A percentile compares a stretch with the other conserved stretches of the same genome.
These are phyloP conservation scores for Pycnomerus fuliginosus DNA, from an alignment of 2,888 invertebrate species.

Conservation along the genomic window DNA sequence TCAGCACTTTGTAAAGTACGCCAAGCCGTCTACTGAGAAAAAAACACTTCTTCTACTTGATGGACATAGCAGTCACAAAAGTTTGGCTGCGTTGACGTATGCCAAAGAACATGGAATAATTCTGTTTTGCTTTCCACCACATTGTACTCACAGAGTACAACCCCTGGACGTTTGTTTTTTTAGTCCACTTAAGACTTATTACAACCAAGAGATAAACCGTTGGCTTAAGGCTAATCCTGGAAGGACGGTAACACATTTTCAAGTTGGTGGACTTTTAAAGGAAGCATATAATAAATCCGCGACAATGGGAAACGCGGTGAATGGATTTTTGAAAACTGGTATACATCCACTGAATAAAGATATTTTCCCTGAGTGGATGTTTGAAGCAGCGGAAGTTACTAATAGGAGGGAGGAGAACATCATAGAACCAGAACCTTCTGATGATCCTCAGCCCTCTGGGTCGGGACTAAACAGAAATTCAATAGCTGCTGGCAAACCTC, in stretches of 20 bases:
- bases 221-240: constrained; percentile 38
- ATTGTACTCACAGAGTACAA: constrained; percentile 40
- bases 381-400: constrained; percentile 4
- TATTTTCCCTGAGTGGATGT: constrained; percentile 4
- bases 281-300: constrained; percentile 37
- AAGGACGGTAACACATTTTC: constrained; percentile 35
- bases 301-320: constrained; percentile 28
- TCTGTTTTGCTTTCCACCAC: constrained; percentile 43
- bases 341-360: background rate
- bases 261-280: constrained; percentile 35
- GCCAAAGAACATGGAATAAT: constrained; percentile 39
- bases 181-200: constrained; percentile 38
- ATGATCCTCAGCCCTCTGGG: background rate
- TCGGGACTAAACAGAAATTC: no score
- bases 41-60: constrained; percentile 41
- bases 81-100: constrained; percentile 36
- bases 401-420: background rate
- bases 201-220: constrained; percentile 33
- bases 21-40: constrained; percentile 13
- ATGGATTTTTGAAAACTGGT: constrained; percentile 27
- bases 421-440: background rate
- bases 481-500: background rate
- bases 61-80: constrained; percentile 38
- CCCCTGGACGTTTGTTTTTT: constrained; percentile 40
- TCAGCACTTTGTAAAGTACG: constrained; percentile 22